Evolutionary conservation across 2,797 vertebrate genomes (phyloP).

Genomic region (Cirrhinus mrigala): DNA sequence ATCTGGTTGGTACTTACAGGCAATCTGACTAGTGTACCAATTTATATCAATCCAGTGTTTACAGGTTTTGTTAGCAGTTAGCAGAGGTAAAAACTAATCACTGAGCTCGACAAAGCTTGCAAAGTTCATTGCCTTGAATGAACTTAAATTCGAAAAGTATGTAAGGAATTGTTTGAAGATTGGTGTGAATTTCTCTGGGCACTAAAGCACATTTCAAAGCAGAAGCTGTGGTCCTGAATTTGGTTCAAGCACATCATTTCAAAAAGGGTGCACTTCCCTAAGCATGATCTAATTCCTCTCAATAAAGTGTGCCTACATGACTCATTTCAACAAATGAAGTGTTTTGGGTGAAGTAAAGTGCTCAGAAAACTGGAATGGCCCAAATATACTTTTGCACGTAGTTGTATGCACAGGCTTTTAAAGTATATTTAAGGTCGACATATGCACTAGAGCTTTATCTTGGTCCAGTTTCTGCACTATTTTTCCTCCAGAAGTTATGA

Average conservation of each 20-base stretch:
- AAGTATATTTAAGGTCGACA: no score
- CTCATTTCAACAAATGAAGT: background rate
- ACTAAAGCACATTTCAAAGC: background rate
- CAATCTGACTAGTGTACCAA: background rate
- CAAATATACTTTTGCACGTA: background rate
- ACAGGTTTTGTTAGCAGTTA: background rate
- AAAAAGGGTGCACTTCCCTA: conserved; percentile 12
- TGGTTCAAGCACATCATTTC: background rate
- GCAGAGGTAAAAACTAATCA: background rate
- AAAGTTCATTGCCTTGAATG: background rate
- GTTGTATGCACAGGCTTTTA: no score
- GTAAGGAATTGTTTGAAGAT: background rate
- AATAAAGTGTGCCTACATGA: background rate
- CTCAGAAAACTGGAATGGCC: background rate
- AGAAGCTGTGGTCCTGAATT: conserved; percentile 29
- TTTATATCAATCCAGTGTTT: background rate
- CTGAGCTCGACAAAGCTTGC: background rate
- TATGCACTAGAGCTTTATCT: background rate
- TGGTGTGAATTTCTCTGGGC: background rate
- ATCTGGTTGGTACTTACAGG: background rate
- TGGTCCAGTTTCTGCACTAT: background rate
- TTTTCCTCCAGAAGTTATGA: background rate
- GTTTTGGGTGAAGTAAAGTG: background rate
- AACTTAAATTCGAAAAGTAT: background rate
- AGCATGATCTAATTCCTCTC: background rate